These are phyloP conservation scores for Mimas tiliae DNA, from an alignment of 2,888 invertebrate genomes.

Conservation along the genomic window DNA sequence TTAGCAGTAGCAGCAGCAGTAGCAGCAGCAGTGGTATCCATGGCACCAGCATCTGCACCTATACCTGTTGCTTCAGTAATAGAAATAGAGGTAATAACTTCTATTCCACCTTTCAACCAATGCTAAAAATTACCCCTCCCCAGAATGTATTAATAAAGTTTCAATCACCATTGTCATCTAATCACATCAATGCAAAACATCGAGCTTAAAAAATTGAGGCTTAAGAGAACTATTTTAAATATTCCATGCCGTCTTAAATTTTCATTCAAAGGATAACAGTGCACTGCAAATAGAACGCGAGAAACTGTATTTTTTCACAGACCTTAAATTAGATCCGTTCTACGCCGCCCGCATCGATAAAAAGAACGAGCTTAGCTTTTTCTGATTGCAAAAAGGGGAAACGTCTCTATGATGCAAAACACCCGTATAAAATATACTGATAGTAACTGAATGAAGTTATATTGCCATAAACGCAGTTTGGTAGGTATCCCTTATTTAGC, in stretches of 20 bases:
- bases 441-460: slow-evolving; percentile 14
- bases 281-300: slow-evolving; percentile 17
- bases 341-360: slow-evolving; percentile 52
- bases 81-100: no score
- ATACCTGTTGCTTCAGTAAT: no score
- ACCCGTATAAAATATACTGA: slow-evolving; percentile 21
- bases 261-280: slow-evolving; percentile 25
- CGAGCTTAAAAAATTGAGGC: not conserved
- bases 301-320: slow-evolving; percentile 44
- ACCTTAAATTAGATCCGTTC: slow-evolving; percentile 46
- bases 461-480: not conserved
- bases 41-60: no score
- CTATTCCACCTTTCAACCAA: no score
- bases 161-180: not conserved
- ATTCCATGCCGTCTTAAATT: slow-evolving; percentile 21
- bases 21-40: no score
- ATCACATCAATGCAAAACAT: not conserved
- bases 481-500: slow-evolving; percentile 8
- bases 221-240: slow-evolving; percentile 18
- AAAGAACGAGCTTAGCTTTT: slow-evolving; percentile 48
- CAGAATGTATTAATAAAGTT: not conserved
- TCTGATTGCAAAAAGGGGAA: slow-evolving; percentile 51
- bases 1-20: no score
- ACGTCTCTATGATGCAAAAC: slow-evolving; percentile 23
- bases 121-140: no score